Percentiles rank a stretch among this genome's conserved stretches.
These are phyloP conservation scores for Watsonalla binaria DNA, from an alignment of 2,888 invertebrate species.

Conservation along the genomic window DNA sequence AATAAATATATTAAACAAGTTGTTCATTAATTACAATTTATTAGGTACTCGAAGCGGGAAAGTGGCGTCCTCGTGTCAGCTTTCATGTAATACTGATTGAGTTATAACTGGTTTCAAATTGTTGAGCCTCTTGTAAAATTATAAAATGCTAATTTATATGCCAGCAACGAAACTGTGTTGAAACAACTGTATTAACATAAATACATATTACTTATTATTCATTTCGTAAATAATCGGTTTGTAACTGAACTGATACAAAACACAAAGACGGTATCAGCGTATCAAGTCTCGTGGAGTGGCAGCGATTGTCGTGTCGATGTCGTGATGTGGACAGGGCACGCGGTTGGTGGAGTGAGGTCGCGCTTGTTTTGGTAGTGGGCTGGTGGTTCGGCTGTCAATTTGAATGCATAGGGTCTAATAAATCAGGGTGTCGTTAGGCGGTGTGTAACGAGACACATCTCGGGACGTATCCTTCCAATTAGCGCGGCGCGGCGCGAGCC, in stretches of 20 bases:
- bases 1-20: background rate
- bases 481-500: constrained; percentile 36
- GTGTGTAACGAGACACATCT: constrained; percentile 69
- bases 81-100: background rate
- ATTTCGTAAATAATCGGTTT: background rate
- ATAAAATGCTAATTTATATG: background rate
- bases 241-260: background rate
- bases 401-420: constrained; percentile 56
- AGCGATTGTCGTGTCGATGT: background rate
- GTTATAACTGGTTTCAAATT: background rate
- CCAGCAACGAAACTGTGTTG: background rate
- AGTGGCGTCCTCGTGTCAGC: background rate
- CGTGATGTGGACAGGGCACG: background rate
- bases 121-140: background rate
- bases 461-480: constrained; percentile 72
- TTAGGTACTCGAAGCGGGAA: background rate
- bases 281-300: background rate
- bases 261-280: background rate
- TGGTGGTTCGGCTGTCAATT: constrained; percentile 53
- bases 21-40: background rate
- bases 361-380: constrained; percentile 8
- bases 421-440: constrained; percentile 57
- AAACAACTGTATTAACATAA: background rate
- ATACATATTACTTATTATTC: background rate
- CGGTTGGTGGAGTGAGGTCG: background rate